These are phyloP conservation scores for Acanthacorydalis orientalis DNA, from an alignment of 2,888 invertebrate genomes.

Conservation along the genomic window DNA sequence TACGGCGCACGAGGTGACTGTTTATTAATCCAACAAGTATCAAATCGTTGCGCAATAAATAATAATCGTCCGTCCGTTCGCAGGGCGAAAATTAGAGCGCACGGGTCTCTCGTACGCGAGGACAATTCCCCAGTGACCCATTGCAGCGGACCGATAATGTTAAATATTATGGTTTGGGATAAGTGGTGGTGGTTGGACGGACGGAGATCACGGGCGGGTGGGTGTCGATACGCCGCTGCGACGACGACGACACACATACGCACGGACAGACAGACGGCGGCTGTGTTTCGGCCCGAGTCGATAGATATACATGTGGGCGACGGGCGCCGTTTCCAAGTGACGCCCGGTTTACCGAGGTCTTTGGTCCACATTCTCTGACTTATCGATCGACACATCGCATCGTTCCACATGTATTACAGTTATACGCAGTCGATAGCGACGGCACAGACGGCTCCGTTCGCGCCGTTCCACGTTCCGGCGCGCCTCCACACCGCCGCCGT, in stretches of 20 bases:
- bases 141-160: not conserved
- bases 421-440: no score
- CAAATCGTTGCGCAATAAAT: no score
- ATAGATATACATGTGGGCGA: not conserved
- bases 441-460: no score
- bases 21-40: no score
- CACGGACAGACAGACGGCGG: not conserved
- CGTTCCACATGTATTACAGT: no score
- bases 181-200: not conserved
- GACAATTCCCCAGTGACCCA: not conserved
- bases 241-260: not conserved
- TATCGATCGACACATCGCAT: constrained; percentile 1
- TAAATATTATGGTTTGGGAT: no score
- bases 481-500: not conserved
- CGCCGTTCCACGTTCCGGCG: not conserved
- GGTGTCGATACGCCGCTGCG: not conserved
- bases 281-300: not conserved
- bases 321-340: not conserved
- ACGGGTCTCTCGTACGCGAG: not conserved
- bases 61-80: not conserved
- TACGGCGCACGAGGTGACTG: no score
- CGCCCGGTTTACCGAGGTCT: constrained; percentile 3
- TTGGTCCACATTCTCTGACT: constrained; percentile 4
- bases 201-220: not conserved
- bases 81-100: not conserved